Percentiles rank a stretch among this genome's conserved stretches.
phyloP scores from a whole-genome alignment of 2,113 vertebrate genomes.

The Dasyurus viverrinus region DNA sequence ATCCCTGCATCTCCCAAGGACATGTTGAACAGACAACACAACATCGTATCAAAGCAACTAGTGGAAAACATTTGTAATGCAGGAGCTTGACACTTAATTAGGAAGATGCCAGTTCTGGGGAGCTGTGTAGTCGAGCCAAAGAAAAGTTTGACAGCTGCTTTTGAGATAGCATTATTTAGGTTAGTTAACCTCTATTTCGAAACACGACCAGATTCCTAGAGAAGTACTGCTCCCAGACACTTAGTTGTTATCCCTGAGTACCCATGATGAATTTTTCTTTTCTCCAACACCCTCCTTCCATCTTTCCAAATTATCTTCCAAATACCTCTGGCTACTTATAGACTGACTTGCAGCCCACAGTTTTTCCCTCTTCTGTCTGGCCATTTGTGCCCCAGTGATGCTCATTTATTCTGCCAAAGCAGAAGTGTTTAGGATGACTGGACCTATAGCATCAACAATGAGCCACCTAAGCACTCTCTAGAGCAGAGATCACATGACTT shows the following conservation, averaged over 20 bases:
- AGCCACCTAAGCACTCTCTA: background rate
- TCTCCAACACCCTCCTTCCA: background rate
- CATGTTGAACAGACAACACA: background rate
- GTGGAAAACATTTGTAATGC: conserved; percentile 11
- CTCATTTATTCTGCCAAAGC: conserved; percentile 15
- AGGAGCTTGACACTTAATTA: conserved; percentile 27
- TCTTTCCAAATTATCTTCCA: background rate
- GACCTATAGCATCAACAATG: background rate
- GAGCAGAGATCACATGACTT: conserved; percentile 23
- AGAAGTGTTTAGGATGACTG: background rate
- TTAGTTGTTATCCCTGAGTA: background rate
- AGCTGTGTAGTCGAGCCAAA: background rate
- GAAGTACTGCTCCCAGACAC: background rate
- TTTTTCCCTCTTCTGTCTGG: background rate
- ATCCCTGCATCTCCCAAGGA: background rate
- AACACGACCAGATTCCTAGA: background rate
- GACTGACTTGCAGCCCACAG: background rate
- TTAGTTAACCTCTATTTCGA: background rate
- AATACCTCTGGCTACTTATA: background rate
- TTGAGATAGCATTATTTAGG: background rate
- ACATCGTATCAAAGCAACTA: background rate
- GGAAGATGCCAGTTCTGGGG: background rate
- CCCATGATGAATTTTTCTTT: background rate
- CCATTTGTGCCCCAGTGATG: background rate
- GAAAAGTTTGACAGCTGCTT: background rate